A percentile compares a stretch with the other conserved stretches of the same genome.
These are phyloP conservation scores for Pycnonotus jocosus DNA, from an alignment of 2,113 vertebrate species.

Conservation along the genomic window DNA sequence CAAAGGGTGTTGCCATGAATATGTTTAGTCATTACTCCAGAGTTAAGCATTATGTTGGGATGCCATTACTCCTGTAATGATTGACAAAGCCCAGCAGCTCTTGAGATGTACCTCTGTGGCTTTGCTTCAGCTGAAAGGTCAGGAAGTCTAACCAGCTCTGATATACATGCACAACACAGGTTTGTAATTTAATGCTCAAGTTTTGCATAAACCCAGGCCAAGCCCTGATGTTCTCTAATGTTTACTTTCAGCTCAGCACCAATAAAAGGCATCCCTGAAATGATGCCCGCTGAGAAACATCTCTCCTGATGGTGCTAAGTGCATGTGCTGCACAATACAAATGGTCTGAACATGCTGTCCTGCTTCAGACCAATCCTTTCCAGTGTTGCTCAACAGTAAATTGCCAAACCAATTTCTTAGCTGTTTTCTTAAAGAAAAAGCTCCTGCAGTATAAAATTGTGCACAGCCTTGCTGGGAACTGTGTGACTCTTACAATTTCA, in stretches of 20 bases:
- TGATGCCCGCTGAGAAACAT: not conserved
- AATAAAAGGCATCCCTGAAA: not conserved
- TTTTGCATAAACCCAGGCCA: not conserved
- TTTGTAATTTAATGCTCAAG: constrained; percentile 15
- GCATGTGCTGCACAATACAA: not conserved
- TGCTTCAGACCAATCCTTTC: not conserved
- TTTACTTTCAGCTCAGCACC: not conserved
- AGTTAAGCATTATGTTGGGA: constrained; percentile 73
- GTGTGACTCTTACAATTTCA: constrained; percentile 1
- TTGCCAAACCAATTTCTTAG: not conserved
- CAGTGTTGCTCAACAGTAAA: not conserved
- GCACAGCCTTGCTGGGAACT: not conserved
- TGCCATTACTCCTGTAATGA: constrained; percentile 64
- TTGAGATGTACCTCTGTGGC: not conserved
- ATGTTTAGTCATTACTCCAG: constrained; percentile 51
- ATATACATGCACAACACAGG: not conserved
- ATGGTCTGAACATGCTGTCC: not conserved
- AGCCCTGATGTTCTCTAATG: not conserved
- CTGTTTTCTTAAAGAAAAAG: constrained; percentile 11
- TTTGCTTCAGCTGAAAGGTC: constrained; percentile 36
- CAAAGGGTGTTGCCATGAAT: constrained; percentile 68
- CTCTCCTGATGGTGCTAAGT: not conserved
- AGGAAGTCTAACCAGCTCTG: constrained; percentile 6
- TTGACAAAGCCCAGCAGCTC: constrained; percentile 57
- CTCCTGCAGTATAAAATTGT: not conserved